Evolutionary conservation across 2,113 vertebrate species (phyloP).

Genomic region (Cyprinodon variegatus): DNA sequence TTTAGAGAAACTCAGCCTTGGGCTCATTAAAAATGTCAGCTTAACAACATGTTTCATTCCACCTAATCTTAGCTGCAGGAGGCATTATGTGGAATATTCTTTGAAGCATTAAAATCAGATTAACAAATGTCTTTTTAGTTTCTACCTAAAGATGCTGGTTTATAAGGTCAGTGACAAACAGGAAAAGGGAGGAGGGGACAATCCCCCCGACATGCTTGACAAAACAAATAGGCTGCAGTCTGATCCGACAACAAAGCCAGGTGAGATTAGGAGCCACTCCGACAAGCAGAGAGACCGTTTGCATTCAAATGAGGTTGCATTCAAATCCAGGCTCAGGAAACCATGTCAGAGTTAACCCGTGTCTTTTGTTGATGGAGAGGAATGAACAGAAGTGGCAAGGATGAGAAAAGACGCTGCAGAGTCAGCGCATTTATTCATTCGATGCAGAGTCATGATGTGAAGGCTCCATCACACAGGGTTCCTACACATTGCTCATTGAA

Average conservation of each 20-base stretch:
- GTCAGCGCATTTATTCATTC: background rate
- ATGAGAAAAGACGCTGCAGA: constrained; percentile 6
- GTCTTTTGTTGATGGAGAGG: constrained; percentile 3
- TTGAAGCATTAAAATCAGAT: background rate
- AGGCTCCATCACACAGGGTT: background rate
- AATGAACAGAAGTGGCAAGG: constrained; percentile 18
- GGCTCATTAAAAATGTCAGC: background rate
- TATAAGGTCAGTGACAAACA: constrained; percentile 22
- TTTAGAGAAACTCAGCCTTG: background rate
- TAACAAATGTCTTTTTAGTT: background rate
- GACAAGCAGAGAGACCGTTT: constrained; percentile 29
- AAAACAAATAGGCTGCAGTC: constrained; percentile 20
- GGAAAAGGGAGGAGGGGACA: background rate
- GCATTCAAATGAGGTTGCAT: constrained; percentile 54
- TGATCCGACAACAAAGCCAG: constrained; percentile 30
- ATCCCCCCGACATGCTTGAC: constrained; percentile 8
- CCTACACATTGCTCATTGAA: background rate
- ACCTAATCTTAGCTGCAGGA: background rate
- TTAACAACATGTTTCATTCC: background rate
- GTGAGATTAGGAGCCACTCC: constrained; percentile 29
- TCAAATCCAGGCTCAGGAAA: constrained; percentile 37
- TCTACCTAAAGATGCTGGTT: background rate
- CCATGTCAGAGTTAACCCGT: constrained; percentile 15
- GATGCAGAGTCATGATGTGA: constrained; percentile 23
- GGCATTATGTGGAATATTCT: background rate